Base-by-base conservation (phyloP, 1,140 invertebrate genomes). In the Drosophila novamexicana region DNA sequence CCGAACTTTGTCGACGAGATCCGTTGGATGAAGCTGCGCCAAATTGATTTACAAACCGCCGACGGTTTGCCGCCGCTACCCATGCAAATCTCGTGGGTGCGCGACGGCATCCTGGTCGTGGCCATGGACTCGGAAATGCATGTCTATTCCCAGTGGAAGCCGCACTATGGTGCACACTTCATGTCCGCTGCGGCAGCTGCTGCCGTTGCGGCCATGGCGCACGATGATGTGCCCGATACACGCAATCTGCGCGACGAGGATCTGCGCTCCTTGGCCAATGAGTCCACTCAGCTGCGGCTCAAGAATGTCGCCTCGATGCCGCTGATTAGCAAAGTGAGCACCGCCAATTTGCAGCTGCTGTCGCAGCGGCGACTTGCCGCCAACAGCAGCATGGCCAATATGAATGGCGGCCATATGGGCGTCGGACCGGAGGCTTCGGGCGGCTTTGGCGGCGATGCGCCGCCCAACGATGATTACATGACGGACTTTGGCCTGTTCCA, bases 111-210 rank as follows among this genome's bases (percentile, higher is more conserved):
- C 73, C 93, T 99, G 4, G 97, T 99, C 0, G 98, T 99, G 6
- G 99, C 98, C 22, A 99, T 99, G 98, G 98, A 99, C 90, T 99
- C 98, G 36, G 99, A 99, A 93, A 99, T 99, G 98, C 98, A 99
- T 84, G 98, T 99, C 0, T 99, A 99, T 91, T 98, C 98, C 0
- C 99, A 99, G 92, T 99, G 99, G 98, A 97, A 97, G 81, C 96
- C 96, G 0, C 80, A 92, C 6, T 79, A 86, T 57, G 81, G 78
- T 18, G 62, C 77, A 34, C 68, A 79, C 29, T 79, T 75, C 45
- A 76, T 62, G 6, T 44, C 64, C 1, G 67, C 34, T 54, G 45
- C 49, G 44, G 42, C 6, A 42, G 61, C 0, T 34, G 69, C 50
- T 0, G 45, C 39, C 0, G 66, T 57, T 0, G 50, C 70, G 0